Evolutionary conservation across 2,113 vertebrate species (phyloP).

Genomic region (Chaetodon trifascialis): DNA sequence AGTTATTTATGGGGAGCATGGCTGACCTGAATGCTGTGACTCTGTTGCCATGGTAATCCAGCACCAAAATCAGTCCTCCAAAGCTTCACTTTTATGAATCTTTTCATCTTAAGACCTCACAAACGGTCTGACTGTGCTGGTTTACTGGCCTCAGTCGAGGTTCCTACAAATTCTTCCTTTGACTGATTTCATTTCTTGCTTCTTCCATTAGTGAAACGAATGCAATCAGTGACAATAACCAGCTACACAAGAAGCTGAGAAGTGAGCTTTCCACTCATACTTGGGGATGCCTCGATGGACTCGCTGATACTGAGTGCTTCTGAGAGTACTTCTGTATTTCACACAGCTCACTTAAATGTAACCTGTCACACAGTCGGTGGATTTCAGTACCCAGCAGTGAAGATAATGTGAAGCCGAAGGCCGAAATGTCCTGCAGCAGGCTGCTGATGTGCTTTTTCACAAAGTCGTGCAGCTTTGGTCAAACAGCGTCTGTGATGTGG

Average conservation of each 20-base stretch:
- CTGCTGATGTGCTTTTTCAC: too few relatives aligned
- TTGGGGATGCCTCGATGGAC: too few relatives aligned
- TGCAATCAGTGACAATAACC: neutral
- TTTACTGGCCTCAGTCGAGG: neutral
- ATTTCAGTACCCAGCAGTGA: too few relatives aligned
- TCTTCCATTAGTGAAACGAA: neutral
- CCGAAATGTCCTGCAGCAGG: too few relatives aligned
- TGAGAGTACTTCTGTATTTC: too few relatives aligned
- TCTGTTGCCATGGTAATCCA: conserved; percentile 40
- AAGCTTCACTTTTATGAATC: neutral
- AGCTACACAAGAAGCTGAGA: neutral
- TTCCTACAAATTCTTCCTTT: neutral
- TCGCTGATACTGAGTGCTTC: too few relatives aligned
- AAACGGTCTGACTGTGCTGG: neutral
- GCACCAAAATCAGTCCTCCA: conserved; percentile 4
- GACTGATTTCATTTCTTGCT: neutral
- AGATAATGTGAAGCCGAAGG: too few relatives aligned
- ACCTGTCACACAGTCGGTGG: too few relatives aligned
- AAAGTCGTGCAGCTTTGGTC: too few relatives aligned
- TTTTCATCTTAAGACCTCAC: neutral
- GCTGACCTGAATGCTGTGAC: conserved; percentile 13
- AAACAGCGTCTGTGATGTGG: too few relatives aligned
- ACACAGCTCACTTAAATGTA: too few relatives aligned
- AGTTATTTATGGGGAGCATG: conserved; percentile 42
- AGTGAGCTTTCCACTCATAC: neutral